A percentile compares a stretch with the other conserved stretches of the same genome.
phyloP scores from a whole-genome alignment of 2,797 vertebrate species.

The Oreortyx pictus region DNA sequence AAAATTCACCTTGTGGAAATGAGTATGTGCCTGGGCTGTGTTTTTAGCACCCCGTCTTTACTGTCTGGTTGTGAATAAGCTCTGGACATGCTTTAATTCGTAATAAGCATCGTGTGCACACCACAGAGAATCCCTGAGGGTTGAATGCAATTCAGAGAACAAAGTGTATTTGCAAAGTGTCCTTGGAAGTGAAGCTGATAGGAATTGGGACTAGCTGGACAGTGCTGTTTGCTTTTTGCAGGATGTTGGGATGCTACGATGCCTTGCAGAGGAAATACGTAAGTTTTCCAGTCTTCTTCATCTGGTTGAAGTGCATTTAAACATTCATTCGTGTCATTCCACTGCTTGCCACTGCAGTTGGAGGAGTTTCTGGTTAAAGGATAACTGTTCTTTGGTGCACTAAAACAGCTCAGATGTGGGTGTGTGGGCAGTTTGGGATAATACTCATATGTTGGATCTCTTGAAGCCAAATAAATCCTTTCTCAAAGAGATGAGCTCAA shows the following conservation, averaged over 20 bases:
- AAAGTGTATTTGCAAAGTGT: neutral
- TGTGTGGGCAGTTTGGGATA: neutral
- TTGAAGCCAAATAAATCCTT: neutral
- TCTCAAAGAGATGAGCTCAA: neutral
- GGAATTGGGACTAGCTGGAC: neutral
- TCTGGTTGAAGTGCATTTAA: neutral
- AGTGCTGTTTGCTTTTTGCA: conserved; percentile 66
- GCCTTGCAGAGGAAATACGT: conserved; percentile 96
- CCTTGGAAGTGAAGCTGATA: no score
- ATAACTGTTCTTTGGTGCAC: neutral
- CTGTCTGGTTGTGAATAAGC: no score
- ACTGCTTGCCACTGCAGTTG: rapidly evolving
- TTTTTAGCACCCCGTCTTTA: neutral
- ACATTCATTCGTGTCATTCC: rapidly evolving
- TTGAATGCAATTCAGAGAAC: neutral
- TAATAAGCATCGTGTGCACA: rapidly evolving
- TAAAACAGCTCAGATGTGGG: neutral
- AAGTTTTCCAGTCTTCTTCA: conserved; percentile 75
- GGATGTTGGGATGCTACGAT: conserved; percentile 96
- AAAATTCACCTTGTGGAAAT: neutral
- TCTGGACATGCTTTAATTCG: neutral
- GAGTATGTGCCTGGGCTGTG: neutral
- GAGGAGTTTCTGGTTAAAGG: neutral
- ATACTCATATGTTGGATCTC: neutral
- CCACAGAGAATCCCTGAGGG: neutral